phyloP scores from a whole-genome alignment of 2,888 invertebrate genomes.

The Acleris sparsana region DNA sequence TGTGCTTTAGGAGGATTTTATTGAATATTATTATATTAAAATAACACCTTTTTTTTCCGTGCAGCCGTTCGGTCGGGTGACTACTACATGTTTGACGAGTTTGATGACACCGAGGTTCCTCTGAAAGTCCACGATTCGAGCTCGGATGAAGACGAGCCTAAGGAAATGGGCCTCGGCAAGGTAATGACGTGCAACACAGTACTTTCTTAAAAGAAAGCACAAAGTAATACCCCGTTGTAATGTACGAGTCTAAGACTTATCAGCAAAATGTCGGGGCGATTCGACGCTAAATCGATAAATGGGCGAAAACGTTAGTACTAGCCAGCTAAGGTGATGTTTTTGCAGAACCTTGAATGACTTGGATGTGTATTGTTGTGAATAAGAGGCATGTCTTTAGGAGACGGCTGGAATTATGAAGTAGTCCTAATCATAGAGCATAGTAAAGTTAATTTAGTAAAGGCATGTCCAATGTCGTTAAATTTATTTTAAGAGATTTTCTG shows the following conservation, averaged over 20 bases:
- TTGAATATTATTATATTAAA: slow-evolving; percentile 19
- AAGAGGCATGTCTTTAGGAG: slow-evolving; percentile 27
- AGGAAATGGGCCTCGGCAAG: slow-evolving; percentile 82
- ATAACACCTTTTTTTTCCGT: slow-evolving; percentile 42
- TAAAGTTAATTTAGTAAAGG: slow-evolving; percentile 7
- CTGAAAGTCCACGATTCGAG: slow-evolving; percentile 84
- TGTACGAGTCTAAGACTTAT: too few species aligned
- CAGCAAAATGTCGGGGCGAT: too few species aligned
- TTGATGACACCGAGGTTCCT: slow-evolving; percentile 91
- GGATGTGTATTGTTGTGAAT: slow-evolving; percentile 29
- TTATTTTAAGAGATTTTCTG: slow-evolving; percentile 11
- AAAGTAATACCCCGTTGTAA: too few species aligned
- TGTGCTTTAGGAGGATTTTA: slow-evolving; percentile 36
- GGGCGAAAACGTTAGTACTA: too few species aligned
- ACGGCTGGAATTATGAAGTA: slow-evolving; percentile 16
- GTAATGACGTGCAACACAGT: slow-evolving; percentile 54
- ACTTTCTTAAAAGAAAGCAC: too few species aligned
- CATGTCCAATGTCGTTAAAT: slow-evolving; percentile 21
- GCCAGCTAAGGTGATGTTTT: background rate
- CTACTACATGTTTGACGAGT: slow-evolving; percentile 99
- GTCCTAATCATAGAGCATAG: slow-evolving; percentile 9
- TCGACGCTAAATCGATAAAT: too few species aligned
- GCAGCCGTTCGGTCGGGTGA: slow-evolving; percentile 98
- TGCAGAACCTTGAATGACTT: slow-evolving; percentile 17
- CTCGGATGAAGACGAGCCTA: slow-evolving; percentile 80